Evolutionary conservation across 2,113 vertebrate species (phyloP), one percentile per base, ranked within the genome.

Genomic region (Burhinus oedicnemus): DNA sequence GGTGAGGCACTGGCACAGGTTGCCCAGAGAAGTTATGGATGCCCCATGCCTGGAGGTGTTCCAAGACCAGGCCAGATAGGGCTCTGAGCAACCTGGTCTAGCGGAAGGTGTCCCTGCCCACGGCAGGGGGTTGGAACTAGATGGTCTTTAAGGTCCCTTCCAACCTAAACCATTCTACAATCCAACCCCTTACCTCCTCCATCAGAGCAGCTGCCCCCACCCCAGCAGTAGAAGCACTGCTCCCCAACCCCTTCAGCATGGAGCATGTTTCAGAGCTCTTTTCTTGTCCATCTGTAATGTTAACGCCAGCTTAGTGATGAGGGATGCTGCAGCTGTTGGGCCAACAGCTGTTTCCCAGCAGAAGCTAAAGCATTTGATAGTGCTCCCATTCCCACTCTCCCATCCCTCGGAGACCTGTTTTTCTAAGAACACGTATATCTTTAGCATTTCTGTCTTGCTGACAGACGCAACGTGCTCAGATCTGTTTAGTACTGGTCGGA

Each of bases 201-300:
- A 0, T 1, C 38, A 16, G 5, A 47, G 51, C 51, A 66, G 51
- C 30, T 1, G 1, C 16, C 47, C 44, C 25, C 26, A 3, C 7
- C 21, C n/a, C 68, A 65, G 57, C 58, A 49, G 45, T 1, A 34
- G 44, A 40, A 51, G 25, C 27, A 5, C 23, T 34, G 42, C 27
- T 68, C 30, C 47, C 27, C 44, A 40, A 13, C 12, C 44, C 25
- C 29, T 49, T 10, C 32, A 29, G 32, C 5, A 0, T 5, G 42
- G 23, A 57, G 15, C 13, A 27, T 2, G 9, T 40, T 68, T 19
- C 54, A 77, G 64, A 52, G 36, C 38, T 57, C 14, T 29, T 30
- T 15, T 12, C 30, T 36, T 8, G 17, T 20, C 30, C 2, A 0
- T 8, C 55, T 29, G 44, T 18, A 40, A 23, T 0, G 11, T 11